Conservation (phyloP, 2,888 invertebrate species). For the Strigamia crassipes region DNA sequence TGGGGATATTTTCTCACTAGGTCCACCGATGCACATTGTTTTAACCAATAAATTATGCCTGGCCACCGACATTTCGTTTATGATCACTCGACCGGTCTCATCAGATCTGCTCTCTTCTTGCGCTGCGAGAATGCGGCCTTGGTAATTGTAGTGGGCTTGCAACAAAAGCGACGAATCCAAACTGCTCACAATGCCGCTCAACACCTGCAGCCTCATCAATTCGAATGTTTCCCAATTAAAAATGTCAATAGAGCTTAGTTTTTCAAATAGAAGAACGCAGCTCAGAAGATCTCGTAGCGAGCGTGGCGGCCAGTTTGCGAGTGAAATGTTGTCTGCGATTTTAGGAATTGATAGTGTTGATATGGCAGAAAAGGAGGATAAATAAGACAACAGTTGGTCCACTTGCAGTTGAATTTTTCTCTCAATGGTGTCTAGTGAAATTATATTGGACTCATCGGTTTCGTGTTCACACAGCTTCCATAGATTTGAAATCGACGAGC, state of each 20-base stretch:
- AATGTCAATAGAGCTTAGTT: neutral
- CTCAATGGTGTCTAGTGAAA: neutral
- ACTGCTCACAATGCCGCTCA: slow-evolving; percentile 27
- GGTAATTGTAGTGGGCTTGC: slow-evolving; percentile 39
- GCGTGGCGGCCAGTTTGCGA: neutral
- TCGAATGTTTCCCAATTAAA: neutral
- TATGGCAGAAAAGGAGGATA: slow-evolving; percentile 1
- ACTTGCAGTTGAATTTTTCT: slow-evolving; percentile 6
- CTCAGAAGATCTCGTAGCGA: neutral
- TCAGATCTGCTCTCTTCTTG: neutral
- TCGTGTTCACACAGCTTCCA: neutral
- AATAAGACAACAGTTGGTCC: neutral
- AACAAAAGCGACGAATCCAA: slow-evolving; percentile 33
- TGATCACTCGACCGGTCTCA: neutral
- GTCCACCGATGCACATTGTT: slow-evolving; percentile 41
- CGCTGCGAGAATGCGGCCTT: neutral
- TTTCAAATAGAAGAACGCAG: neutral
- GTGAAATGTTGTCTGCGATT: neutral
- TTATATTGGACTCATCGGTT: neutral
- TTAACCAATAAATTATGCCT: slow-evolving; percentile 43
- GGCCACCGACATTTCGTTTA: neutral
- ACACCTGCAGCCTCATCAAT: neutral
- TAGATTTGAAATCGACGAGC: neutral
- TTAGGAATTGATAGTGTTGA: neutral
- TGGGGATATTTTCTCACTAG: slow-evolving; percentile 23